Evolutionary conservation across 2,888 invertebrate species (phyloP).

Genomic region (Heliconius aoede): DNA sequence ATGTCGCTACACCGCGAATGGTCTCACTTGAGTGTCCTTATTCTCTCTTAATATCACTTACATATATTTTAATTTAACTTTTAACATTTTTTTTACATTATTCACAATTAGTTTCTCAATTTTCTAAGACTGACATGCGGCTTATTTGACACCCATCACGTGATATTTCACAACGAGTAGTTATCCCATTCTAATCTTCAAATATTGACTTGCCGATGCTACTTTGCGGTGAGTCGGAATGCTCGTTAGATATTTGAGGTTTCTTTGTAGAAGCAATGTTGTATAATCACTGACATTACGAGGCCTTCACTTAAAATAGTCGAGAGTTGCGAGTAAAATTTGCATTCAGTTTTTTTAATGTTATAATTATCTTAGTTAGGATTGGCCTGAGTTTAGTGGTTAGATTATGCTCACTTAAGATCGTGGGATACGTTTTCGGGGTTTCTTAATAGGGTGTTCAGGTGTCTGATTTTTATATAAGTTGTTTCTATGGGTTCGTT

Average conservation of each 20-base stretch:
- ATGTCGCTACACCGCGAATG: too few relatives aligned
- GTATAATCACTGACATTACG: constrained; percentile 51
- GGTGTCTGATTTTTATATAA: too few relatives aligned
- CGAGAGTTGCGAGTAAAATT: constrained; percentile 26
- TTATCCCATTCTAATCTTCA: constrained; percentile 26
- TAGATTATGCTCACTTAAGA: background rate
- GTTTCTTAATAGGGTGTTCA: background rate
- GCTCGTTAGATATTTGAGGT: constrained; percentile 50
- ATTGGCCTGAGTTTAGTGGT: background rate
- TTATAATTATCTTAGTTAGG: background rate
- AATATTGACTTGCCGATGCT: constrained; percentile 25
- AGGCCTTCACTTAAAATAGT: constrained; percentile 45
- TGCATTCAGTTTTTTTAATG: constrained; percentile 9
- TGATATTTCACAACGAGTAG: constrained; percentile 17
- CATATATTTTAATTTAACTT: too few relatives aligned
- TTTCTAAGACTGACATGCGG: background rate
- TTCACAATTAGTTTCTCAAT: background rate
- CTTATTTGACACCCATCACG: background rate
- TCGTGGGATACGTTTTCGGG: background rate
- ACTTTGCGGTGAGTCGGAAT: constrained; percentile 29
- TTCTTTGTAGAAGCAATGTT: constrained; percentile 36
- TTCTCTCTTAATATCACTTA: too few relatives aligned
- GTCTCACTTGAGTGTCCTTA: too few relatives aligned
- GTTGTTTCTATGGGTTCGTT: too few relatives aligned
- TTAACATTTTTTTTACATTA: background rate